These are phyloP conservation scores for Chelmon rostratus DNA, from an alignment of 2,797 vertebrate species.

Conservation along the genomic window DNA sequence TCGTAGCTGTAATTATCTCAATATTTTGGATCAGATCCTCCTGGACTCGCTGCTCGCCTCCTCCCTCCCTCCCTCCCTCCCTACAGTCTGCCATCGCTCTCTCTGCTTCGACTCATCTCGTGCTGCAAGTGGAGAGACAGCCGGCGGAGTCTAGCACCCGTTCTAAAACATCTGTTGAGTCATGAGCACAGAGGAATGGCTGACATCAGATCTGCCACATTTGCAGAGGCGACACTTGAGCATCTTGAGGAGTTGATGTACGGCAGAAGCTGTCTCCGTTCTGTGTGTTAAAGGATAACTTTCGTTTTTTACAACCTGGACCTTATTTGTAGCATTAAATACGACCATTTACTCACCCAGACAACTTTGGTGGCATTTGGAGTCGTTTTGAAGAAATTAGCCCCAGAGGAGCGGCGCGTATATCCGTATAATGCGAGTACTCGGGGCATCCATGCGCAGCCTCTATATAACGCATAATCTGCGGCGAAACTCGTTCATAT, in stretches of 20 bases:
- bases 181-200: fast-evolving
- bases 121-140: slow-evolving; percentile 23
- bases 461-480: no score
- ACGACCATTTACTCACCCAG: no score
- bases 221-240: background rate
- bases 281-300: no score
- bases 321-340: no score
- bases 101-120: slow-evolving; percentile 13
- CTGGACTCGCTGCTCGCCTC: background rate
- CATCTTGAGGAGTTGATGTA: background rate
- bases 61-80: background rate
- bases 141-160: background rate
- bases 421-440: no score
- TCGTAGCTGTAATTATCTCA: slow-evolving; percentile 56
- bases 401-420: no score
- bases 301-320: no score
- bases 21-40: slow-evolving; percentile 46
- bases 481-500: no score
- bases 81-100: background rate
- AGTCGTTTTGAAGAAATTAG: no score
- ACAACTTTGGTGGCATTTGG: no score
- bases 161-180: slow-evolving; percentile 21
- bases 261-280: background rate
- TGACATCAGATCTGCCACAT: slow-evolving; percentile 7
- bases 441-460: no score